Evolutionary conservation across 2,888 invertebrate genomes (phyloP).

Genomic region (Enchytraeus crypticus): DNA sequence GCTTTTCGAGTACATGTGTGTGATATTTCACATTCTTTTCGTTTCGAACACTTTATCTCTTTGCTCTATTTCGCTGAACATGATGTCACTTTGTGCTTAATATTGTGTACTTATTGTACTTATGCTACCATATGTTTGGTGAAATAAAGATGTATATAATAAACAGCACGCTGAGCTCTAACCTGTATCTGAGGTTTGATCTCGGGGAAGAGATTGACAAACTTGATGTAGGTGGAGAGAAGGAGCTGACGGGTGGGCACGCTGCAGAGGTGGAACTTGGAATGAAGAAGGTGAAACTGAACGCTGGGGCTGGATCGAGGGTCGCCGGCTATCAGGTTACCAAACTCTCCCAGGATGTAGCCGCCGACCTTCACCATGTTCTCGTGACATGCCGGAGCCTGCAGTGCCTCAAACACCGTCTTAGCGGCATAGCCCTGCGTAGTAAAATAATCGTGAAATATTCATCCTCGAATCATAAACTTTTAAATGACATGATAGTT

Average conservation of each 20-base stretch:
- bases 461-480: no score
- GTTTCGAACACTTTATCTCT: no score
- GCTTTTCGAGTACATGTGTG: no score
- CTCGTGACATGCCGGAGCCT: slow-evolving; percentile 98
- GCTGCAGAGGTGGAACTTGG: slow-evolving; percentile 95
- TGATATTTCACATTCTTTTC: no score
- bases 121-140: no score
- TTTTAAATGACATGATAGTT: no score
- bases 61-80: no score
- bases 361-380: slow-evolving; percentile 99
- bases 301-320: slow-evolving; percentile 87
- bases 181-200: slow-evolving; percentile 89
- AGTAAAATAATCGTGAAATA: no score
- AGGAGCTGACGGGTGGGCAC: slow-evolving; percentile 91
- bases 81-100: no score
- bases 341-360: slow-evolving; percentile 73
- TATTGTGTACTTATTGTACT: no score
- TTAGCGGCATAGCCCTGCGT: slow-evolving; percentile 99
- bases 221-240: slow-evolving; percentile 96
- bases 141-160: no score
- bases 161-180: background rate
- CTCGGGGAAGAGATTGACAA: slow-evolving; percentile 97
- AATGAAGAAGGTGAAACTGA: slow-evolving; percentile 95
- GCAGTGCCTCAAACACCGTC: slow-evolving; percentile 95
- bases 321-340: slow-evolving; percentile 94